Conservation (phyloP, 64 coral and sea anemone genomes). For the Dendrophyllia cribrosa region DNA sequence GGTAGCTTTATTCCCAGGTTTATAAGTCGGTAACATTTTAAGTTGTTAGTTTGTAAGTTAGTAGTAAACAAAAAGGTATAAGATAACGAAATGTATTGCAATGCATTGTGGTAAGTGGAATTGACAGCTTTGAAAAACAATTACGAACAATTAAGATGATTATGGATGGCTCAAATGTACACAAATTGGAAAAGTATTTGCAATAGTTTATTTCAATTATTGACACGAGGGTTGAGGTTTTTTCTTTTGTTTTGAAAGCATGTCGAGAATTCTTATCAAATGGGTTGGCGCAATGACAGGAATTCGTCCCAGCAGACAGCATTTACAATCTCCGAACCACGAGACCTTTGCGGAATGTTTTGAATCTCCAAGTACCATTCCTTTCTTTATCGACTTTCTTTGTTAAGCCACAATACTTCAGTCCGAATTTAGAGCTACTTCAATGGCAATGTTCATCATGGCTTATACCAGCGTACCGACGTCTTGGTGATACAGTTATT, state of each 20-base stretch:
- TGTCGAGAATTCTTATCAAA: slow-evolving; percentile 24
- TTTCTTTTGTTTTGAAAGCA: slow-evolving; percentile 17
- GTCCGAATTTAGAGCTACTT: not conserved
- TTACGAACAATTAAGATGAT: not conserved
- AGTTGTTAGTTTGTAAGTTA: too few species aligned
- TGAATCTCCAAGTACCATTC: not conserved
- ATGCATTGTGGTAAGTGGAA: too few species aligned
- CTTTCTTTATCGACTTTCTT: not conserved
- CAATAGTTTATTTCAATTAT: not conserved
- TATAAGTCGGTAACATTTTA: too few species aligned
- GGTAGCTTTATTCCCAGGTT: too few species aligned
- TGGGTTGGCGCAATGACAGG: not conserved
- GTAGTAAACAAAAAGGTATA: too few species aligned
- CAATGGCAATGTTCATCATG: not conserved
- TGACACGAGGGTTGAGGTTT: not conserved
- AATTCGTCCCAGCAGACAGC: not conserved
- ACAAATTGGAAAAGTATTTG: not conserved
- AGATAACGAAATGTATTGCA: too few species aligned
- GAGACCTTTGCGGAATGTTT: not conserved
- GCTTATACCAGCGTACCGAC: not conserved
- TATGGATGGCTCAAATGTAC: not conserved
- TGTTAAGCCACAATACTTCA: not conserved
- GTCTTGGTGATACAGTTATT: too few species aligned
- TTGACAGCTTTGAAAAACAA: too few species aligned
- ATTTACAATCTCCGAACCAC: not conserved